A percentile compares a stretch with the other conserved stretches of the same genome.
Evolutionary conservation across 2,797 vertebrate genomes (phyloP).

Genomic region (Aldrovandia affinis): DNA sequence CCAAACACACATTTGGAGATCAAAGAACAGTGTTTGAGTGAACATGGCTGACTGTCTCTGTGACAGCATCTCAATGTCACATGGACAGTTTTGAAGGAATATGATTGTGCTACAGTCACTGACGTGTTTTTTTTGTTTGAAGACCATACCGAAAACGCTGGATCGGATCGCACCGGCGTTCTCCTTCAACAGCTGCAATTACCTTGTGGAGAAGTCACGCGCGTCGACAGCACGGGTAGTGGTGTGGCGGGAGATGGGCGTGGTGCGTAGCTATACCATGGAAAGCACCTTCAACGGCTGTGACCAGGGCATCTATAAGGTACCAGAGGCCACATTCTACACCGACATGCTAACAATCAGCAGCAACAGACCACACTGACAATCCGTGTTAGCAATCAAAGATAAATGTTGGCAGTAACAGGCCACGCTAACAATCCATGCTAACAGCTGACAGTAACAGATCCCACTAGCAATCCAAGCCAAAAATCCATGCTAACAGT

Average conservation of each 20-base stretch:
- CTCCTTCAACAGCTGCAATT: slow-evolving; percentile 90
- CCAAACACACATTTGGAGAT: too few relatives aligned
- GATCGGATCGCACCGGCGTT: slow-evolving; percentile 89
- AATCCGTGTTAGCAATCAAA: too few relatives aligned
- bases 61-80: too few relatives aligned
- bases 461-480: too few relatives aligned
- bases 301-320: slow-evolving; percentile 89
- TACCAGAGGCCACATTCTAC: slow-evolving; percentile 40
- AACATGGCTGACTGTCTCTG: too few relatives aligned
- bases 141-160: slow-evolving; percentile 90
- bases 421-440: neutral
- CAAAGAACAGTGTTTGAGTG: too few relatives aligned
- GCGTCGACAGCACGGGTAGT: slow-evolving; percentile 88
- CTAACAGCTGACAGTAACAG: neutral
- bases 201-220: slow-evolving; percentile 89
- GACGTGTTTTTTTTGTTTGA: neutral
- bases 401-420: too few relatives aligned
- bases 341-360: neutral
- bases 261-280: slow-evolving; percentile 92
- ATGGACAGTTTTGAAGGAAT: too few relatives aligned
- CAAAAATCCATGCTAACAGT: neutral
- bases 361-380: neutral
- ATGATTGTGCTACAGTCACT: too few relatives aligned
- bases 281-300: slow-evolving; percentile 92
- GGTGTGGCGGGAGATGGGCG: slow-evolving; percentile 90